Conservation (phyloP, 2,113 vertebrate genomes). For the Semicossyphus pulcher region DNA sequence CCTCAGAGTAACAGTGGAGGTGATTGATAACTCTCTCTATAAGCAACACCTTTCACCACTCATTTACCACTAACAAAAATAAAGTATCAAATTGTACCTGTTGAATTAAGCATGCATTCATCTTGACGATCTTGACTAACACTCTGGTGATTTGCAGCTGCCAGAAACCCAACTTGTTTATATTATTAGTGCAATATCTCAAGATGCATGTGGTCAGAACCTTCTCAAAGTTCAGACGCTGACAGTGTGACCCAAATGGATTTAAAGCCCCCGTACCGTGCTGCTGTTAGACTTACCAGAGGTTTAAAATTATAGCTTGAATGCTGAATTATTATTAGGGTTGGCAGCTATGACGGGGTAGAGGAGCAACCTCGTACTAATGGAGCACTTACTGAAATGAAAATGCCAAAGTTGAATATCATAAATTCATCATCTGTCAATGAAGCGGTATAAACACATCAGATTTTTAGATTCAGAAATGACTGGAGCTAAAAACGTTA, state of each 20-base stretch:
- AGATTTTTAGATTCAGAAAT: slow-evolving; percentile 15
- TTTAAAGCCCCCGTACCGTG: background rate
- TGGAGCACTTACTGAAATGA: slow-evolving; percentile 62
- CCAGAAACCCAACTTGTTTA: background rate
- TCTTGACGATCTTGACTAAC: background rate
- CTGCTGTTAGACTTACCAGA: background rate
- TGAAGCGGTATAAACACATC: slow-evolving; percentile 32
- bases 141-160: background rate
- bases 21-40: too few species aligned
- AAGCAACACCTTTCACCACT: too few species aligned
- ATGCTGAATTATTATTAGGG: slow-evolving; percentile 37
- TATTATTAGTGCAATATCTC: background rate
- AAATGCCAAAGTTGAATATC: slow-evolving; percentile 58
- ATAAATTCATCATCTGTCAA: slow-evolving; percentile 43
- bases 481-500: slow-evolving; percentile 12
- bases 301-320: slow-evolving; percentile 27
- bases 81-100: too few species aligned
- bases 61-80: too few species aligned
- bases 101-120: too few species aligned
- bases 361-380: slow-evolving; percentile 37
- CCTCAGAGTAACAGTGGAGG: too few species aligned
- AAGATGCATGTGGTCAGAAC: background rate
- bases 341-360: slow-evolving; percentile 24
- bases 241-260: background rate
- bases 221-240: background rate